phyloP scores from a whole-genome alignment of 2,888 invertebrate genomes.

The Eupeodes latifasciatus region DNA sequence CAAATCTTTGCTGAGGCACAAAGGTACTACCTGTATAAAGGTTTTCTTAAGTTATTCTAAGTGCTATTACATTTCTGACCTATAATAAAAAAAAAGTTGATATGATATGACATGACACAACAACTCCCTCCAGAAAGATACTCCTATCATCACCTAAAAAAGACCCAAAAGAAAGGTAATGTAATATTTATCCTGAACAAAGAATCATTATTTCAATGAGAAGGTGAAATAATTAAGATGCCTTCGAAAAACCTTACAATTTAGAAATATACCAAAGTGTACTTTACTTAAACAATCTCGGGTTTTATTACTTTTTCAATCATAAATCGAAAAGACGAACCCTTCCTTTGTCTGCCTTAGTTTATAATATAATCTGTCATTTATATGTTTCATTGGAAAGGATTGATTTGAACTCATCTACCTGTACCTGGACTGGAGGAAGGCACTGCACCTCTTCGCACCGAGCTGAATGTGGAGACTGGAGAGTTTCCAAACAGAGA shows the following conservation, averaged over 20 bases:
- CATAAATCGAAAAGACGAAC: conserved; percentile 24
- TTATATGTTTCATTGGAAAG: conserved; percentile 47
- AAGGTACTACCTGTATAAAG: background rate
- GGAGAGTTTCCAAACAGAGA: background rate
- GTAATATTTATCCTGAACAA: conserved; percentile 11
- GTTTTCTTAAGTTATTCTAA: background rate
- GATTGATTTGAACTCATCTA: conserved; percentile 46
- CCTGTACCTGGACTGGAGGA: conserved; percentile 4
- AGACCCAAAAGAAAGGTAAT: conserved; percentile 9
- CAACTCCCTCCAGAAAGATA: background rate
- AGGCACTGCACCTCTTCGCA: no score
- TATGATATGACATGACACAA: conserved; percentile 37
- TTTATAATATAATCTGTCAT: conserved; percentile 30
- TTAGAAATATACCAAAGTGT: background rate
- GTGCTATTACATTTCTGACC: conserved; percentile 9
- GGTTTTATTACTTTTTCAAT: conserved; percentile 31
- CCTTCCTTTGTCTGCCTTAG: conserved; percentile 33
- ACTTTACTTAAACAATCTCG: background rate
- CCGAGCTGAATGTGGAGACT: background rate
- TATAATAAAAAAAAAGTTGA: conserved; percentile 31
- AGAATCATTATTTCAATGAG: conserved; percentile 12
- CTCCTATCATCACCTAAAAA: background rate
- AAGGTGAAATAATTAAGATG: conserved; percentile 52
- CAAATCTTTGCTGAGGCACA: background rate
- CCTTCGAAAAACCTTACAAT: conserved; percentile 25